Percentiles rank a stretch among this genome's conserved stretches.
These are phyloP conservation scores for Mystacides longicornis DNA, from an alignment of 2,888 invertebrate species.

Conservation along the genomic window DNA sequence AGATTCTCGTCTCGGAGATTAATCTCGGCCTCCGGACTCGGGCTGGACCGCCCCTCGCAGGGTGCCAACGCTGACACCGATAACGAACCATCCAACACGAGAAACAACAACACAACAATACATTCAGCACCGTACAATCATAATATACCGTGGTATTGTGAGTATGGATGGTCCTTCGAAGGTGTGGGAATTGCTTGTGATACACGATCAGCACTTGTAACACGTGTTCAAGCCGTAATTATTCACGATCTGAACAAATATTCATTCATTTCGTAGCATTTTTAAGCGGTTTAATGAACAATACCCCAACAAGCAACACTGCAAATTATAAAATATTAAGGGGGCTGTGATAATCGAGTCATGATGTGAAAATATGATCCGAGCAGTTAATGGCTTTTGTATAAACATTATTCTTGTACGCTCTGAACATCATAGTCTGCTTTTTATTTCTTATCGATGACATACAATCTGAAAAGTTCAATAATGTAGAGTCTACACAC, in stretches of 20 bases:
- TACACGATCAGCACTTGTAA: conserved; percentile 18
- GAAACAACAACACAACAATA: conserved; percentile 10
- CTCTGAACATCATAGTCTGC: not conserved
- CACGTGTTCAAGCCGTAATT: no score
- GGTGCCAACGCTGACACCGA: conserved; percentile 17
- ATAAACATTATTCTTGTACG: not conserved
- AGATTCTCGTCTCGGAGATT: conserved; percentile 21
- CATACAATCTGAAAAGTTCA: conserved; percentile 1
- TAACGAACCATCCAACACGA: conserved; percentile 4
- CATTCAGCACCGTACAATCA: conserved; percentile 2
- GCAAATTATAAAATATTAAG: not conserved
- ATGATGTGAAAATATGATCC: not conserved
- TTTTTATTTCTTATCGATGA: conserved; percentile 1
- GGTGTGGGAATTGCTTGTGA: conserved; percentile 18
- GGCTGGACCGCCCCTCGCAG: conserved; percentile 14
- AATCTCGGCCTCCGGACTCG: conserved; percentile 14
- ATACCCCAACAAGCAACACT: not conserved
- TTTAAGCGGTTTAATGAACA: not conserved
- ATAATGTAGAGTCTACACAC: not conserved
- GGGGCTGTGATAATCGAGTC: not conserved
- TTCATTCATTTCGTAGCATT: not conserved
- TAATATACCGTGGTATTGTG: no score
- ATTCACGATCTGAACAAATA: conserved; percentile 17
- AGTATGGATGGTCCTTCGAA: no score
- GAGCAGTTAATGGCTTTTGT: not conserved